Conservation (phyloP, 1,140 invertebrate species). For the Heliconius himera region DNA sequence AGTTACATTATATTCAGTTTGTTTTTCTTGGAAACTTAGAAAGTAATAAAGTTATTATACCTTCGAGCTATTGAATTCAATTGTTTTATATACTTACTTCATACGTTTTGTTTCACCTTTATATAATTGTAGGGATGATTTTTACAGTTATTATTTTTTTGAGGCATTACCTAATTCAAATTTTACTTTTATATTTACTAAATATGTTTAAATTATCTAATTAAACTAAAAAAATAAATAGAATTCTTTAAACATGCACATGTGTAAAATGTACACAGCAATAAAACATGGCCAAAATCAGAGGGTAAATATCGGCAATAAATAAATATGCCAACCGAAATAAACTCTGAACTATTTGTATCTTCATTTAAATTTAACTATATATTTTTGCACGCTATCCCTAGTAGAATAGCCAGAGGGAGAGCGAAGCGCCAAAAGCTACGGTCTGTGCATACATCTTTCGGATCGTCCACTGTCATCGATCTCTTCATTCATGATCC, state of each 20-base stretch:
- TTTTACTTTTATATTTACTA: too few relatives aligned
- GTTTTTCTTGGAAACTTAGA: conserved; percentile 21
- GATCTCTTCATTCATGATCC: neutral
- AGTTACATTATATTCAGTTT: conserved; percentile 10
- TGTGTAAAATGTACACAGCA: neutral
- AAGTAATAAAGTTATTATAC: neutral
- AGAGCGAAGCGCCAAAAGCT: neutral
- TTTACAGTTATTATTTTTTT: neutral
- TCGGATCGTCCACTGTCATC: neutral
- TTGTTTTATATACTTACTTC: neutral
- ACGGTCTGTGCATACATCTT: neutral
- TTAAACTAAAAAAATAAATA: too few relatives aligned
- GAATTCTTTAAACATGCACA: too few relatives aligned
- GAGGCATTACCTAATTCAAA: neutral
- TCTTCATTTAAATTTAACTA: neutral
- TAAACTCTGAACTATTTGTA: neutral
- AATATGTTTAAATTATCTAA: too few relatives aligned
- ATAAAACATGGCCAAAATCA: neutral
- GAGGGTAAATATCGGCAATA: neutral
- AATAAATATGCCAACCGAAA: conserved; percentile 1
- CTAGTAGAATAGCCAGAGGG: too few relatives aligned
- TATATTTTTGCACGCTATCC: neutral
- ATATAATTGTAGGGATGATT: neutral
- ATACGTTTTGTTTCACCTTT: neutral
- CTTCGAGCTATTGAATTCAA: conserved; percentile 5